phyloP scores from a whole-genome alignment of 2,797 vertebrate species.

The Merluccius polli region DNA sequence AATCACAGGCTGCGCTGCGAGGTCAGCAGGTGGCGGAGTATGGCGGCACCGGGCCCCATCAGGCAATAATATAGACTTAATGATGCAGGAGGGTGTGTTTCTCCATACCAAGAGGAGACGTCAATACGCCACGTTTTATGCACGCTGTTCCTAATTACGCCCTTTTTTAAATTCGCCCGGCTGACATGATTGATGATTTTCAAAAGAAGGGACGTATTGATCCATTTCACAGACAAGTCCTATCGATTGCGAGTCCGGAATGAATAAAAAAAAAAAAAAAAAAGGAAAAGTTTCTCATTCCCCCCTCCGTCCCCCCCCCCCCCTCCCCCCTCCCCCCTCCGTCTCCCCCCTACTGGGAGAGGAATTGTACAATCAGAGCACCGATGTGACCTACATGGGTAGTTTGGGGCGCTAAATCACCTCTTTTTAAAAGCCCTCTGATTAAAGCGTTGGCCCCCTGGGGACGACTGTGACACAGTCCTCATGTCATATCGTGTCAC shows the following conservation, averaged over 20 bases:
- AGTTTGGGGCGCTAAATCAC: slow-evolving; percentile 69
- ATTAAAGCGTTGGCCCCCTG: slow-evolving; percentile 47
- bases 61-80: slow-evolving; percentile 82
- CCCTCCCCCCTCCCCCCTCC: slow-evolving; percentile 29
- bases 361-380: slow-evolving; percentile 72
- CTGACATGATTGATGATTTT: slow-evolving; percentile 78
- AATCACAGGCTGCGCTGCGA: slow-evolving; percentile 66
- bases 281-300: slow-evolving; percentile 15
- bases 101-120: slow-evolving; percentile 70
- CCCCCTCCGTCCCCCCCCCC: slow-evolving; percentile 51
- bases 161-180: slow-evolving; percentile 77
- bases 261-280: slow-evolving; percentile 67
- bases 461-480: background rate
- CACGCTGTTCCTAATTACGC: slow-evolving; percentile 77
- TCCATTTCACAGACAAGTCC: slow-evolving; percentile 81
- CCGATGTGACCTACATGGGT: slow-evolving; percentile 73
- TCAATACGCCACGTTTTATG: slow-evolving; percentile 80
- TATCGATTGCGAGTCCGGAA: slow-evolving; percentile 79
- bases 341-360: slow-evolving; percentile 63
- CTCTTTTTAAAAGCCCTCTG: slow-evolving; percentile 58
- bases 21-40: slow-evolving; percentile 73
- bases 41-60: slow-evolving; percentile 71
- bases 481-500: background rate
- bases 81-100: slow-evolving; percentile 79
- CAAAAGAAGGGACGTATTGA: slow-evolving; percentile 76